Conservation (phyloP, 2,797 vertebrate species). For the Crocodylus rhombifer region DNA sequence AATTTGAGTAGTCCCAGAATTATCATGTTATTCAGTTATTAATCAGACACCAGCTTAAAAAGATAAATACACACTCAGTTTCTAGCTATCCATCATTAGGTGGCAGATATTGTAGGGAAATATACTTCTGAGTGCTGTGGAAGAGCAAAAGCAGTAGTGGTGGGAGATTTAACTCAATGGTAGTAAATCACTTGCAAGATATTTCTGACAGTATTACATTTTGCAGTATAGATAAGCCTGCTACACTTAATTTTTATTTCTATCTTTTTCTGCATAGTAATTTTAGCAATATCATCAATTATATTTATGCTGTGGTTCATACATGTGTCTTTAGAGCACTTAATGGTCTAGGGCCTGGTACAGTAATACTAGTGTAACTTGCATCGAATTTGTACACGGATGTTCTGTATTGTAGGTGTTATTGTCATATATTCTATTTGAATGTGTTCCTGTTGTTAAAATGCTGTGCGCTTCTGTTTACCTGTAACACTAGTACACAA, state of each 20-base stretch:
- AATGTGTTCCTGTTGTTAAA: too few relatives aligned
- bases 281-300: neutral
- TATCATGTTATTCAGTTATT: constrained; percentile 48
- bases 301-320: neutral
- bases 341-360: too few relatives aligned
- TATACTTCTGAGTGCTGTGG: constrained; percentile 18
- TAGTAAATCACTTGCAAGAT: constrained; percentile 55
- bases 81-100: constrained; percentile 36
- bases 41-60: constrained; percentile 45
- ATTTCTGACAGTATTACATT: constrained; percentile 13
- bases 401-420: too few relatives aligned
- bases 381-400: too few relatives aligned
- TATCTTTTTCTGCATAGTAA: neutral
- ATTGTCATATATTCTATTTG: too few relatives aligned
- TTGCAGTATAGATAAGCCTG: neutral
- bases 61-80: constrained; percentile 1
- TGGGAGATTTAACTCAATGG: neutral
- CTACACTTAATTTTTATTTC: neutral
- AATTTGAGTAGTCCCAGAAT: constrained; percentile 7
- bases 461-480: too few relatives aligned
- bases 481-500: too few relatives aligned
- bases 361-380: too few relatives aligned
- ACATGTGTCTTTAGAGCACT: neutral
- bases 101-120: constrained; percentile 27
- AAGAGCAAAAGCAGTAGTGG: constrained; percentile 32